Percentiles rank a stretch among this genome's conserved stretches.
phyloP scores from a whole-genome alignment of 2,113 vertebrate species.

The Nothoprocta perdicaria region DNA sequence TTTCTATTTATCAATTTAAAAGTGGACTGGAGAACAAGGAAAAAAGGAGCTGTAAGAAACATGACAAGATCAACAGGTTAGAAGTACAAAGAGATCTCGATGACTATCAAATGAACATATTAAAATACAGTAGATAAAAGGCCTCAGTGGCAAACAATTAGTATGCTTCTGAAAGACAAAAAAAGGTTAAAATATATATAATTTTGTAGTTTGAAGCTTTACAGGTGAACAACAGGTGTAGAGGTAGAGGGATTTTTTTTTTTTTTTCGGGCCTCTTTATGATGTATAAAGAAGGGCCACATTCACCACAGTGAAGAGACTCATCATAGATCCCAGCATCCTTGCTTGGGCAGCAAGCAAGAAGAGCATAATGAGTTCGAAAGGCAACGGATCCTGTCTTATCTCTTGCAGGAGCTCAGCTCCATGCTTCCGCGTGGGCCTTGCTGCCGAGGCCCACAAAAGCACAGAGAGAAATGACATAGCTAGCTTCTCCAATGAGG shows the following conservation, averaged over 20 bases:
- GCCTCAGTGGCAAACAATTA: conserved; percentile 67
- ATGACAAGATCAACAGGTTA: conserved; percentile 51
- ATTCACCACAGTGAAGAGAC: conserved; percentile 73
- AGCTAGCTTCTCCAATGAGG: conserved; percentile 54
- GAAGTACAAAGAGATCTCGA: conserved; percentile 57
- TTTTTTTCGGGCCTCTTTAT: conserved; percentile 61
- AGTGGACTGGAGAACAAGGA: conserved; percentile 50
- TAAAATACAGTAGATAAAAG: conserved; percentile 66
- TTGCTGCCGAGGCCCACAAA: conserved; percentile 41
- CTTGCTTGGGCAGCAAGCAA: conserved; percentile 69
- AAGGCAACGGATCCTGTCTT: conserved; percentile 57
- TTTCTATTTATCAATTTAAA: conserved; percentile 68
- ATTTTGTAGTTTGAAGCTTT: conserved; percentile 60
- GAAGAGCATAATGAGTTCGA: conserved; percentile 65
- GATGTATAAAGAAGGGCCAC: conserved; percentile 69
- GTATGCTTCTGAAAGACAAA: conserved; percentile 64
- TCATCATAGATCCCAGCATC: conserved; percentile 68
- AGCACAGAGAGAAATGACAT: conserved; percentile 6
- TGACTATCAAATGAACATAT: conserved; percentile 62
- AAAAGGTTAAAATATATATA: conserved; percentile 62
- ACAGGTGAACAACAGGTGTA: conserved; percentile 67
- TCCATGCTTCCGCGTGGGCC: conserved; percentile 53
- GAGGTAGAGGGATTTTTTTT: conserved; percentile 65
- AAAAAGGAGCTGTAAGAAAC: conserved; percentile 60
- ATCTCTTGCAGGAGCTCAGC: conserved; percentile 60